phyloP scores from a whole-genome alignment of 2,113 vertebrate genomes.

The Empidonax traillii region DNA sequence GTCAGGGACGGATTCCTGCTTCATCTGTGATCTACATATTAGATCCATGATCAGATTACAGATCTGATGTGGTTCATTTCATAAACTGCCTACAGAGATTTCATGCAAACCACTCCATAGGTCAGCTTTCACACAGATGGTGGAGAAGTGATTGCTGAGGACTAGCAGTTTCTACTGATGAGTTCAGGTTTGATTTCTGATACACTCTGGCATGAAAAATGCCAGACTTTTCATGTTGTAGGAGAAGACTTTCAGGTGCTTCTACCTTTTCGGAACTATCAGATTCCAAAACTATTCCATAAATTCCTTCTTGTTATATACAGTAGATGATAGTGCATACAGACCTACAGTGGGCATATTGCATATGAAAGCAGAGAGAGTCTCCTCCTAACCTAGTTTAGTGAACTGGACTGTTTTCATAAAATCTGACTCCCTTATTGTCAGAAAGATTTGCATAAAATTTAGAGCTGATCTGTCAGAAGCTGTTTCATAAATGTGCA shows the following conservation, averaged over 20 bases:
- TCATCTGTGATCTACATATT: neutral
- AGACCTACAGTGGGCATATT: neutral
- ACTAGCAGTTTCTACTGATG: neutral
- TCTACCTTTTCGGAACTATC: neutral
- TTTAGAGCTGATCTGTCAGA: constrained; percentile 5
- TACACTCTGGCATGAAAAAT: neutral
- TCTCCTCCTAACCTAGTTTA: neutral
- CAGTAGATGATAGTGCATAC: neutral
- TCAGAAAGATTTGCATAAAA: neutral
- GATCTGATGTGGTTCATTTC: neutral
- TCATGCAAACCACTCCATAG: neutral
- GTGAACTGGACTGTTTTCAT: neutral
- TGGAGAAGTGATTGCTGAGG: neutral
- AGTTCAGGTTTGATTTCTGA: neutral
- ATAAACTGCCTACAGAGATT: neutral
- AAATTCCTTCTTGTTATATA: neutral
- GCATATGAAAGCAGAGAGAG: neutral
- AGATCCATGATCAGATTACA: neutral
- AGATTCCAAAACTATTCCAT: neutral
- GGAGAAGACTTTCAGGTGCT: neutral
- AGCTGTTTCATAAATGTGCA: neutral
- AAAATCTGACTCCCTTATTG: neutral
- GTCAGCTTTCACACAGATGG: neutral
- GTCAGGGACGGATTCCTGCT: neutral
- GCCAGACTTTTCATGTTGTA: neutral